Base-by-base conservation (phyloP, 2,888 invertebrate genomes). In the Acheta domesticus region DNA sequence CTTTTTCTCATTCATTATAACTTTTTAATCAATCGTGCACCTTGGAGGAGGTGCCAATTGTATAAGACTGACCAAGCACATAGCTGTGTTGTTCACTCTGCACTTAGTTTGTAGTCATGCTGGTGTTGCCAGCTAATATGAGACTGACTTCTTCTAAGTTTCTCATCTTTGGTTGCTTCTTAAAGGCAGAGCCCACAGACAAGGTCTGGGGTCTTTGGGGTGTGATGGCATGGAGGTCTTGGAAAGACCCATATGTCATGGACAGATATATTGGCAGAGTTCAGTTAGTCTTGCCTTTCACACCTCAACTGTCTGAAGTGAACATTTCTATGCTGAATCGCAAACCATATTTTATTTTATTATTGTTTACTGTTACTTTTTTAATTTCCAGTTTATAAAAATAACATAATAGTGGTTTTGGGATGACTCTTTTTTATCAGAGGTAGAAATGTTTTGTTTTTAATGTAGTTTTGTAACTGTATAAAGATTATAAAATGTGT, bases 21-120 rank as follows among this genome's bases (percentile, higher is more conserved):
- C 48, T 62, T 77, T 76, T 76, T 62, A 80, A 78, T 48, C 75
- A 80, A 76, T 78, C 78, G 78, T 77, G 21, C 79, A 75, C 76
- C 78, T 62, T 36, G 49, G 50, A 80, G 77, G 79, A 78, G 80
- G 79, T 78, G 77, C 50, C 73, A 79, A 80, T 77, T 79, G n/a
- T 62, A 82, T 82, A 82, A 82, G 82, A 82, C 82, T 82, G 82
- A 82, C 79, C 74, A 74, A 79, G 78, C 78, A 81, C 79, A 79
- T 81, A 80, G 80, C 80, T 80, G 73, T 81, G 79, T 77, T 80
- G 73, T 81, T 79, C 79, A 80, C 80, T 77, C 77, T 81, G 62
- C 62, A 62, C 62, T 62, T 62, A 62, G 62, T 62, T 62, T 62
- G n/a, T 62, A 62, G 62, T 62, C 62, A 62, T 62, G n/a, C 62